phyloP scores from a whole-genome alignment of 2,888 invertebrate genomes.

The Tenthredo distinguenda region DNA sequence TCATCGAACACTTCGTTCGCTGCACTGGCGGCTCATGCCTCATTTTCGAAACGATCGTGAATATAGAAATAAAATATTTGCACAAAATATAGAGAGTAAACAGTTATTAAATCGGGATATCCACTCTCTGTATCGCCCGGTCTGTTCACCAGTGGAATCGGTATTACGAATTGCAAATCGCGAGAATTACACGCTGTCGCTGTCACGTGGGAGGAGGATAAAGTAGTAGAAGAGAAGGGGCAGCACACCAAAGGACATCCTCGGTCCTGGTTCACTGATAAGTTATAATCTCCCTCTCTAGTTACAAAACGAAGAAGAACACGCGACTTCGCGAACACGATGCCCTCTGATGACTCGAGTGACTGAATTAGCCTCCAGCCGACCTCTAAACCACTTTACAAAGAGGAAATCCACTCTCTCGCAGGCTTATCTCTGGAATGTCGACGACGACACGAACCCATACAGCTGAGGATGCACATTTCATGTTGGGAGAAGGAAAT shows the following conservation, averaged over 20 bases:
- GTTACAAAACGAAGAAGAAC: too few species aligned
- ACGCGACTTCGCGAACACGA: not conserved
- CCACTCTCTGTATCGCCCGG: conserved; percentile 3
- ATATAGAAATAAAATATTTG: not conserved
- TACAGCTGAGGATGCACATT: not conserved
- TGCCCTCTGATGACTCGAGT: not conserved
- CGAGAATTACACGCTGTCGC: conserved; percentile 8
- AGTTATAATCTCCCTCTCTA: not conserved
- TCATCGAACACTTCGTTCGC: not conserved
- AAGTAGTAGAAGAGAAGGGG: not conserved
- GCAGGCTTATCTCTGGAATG: not conserved
- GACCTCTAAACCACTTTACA: not conserved
- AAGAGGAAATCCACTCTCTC: conserved; percentile 7
- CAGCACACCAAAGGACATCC: not conserved
- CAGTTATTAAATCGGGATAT: not conserved
- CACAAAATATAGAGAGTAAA: not conserved
- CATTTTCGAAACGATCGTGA: not conserved
- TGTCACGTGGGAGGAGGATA: conserved; percentile 33
- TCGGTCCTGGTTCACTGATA: not conserved
- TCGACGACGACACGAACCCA: not conserved
- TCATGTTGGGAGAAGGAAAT: not conserved
- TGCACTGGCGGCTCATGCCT: not conserved
- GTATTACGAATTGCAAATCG: conserved; percentile 26
- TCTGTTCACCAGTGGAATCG: conserved; percentile 27
- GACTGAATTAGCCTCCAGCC: not conserved